Evolutionary conservation across 2,113 vertebrate genomes (phyloP), one percentile per base, ranked within the genome.

Genomic region (Pungitius pungitius): DNA sequence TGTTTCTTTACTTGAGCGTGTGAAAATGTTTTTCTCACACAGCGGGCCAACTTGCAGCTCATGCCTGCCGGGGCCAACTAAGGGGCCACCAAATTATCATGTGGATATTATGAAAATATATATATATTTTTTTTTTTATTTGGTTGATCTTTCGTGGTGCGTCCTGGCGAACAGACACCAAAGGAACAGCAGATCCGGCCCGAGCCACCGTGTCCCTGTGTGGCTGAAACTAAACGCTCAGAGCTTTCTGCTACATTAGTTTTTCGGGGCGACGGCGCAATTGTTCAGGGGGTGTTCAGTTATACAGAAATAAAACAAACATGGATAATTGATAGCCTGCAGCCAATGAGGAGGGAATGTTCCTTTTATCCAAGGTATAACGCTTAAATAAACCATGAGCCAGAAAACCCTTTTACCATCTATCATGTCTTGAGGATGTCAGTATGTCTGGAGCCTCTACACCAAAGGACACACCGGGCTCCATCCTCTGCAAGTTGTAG

Each of bases 301-400:
- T 88, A 82, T 82, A 83, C 77, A 78, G 81, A 87, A 85, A 84
- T 86, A 90, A 89, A 85, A 78, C 78, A 83, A 72, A 82, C 85
- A 90, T 88, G 72, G 84, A 88, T 89, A 85, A 91, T 89, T 90
- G 65, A 89, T 88, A 85, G 72, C 82, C 84, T 70, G 33, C 0
- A 81, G 79, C 82, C 84, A 90, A 90, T 90, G 86, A 88, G 67
- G 62, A 85, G 55, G 59, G 78, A 80, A 72, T 78, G 85, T 83
- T 90, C 75, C 66, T 88, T 88, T 89, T 85, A 85, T 78, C 73
- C 69, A 61, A 74, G 78, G 84, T 85, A 85, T 75, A 79, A 72
- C 2, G 47, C 76, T 62, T 89, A 63, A 90, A 90, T 86, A 89
- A 87, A 88, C 67, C 66, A 85, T 87, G 79, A 91, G 81, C 72